Base-by-base conservation (phyloP, 2,888 invertebrate genomes). In the Chydorus sphaericus region DNA sequence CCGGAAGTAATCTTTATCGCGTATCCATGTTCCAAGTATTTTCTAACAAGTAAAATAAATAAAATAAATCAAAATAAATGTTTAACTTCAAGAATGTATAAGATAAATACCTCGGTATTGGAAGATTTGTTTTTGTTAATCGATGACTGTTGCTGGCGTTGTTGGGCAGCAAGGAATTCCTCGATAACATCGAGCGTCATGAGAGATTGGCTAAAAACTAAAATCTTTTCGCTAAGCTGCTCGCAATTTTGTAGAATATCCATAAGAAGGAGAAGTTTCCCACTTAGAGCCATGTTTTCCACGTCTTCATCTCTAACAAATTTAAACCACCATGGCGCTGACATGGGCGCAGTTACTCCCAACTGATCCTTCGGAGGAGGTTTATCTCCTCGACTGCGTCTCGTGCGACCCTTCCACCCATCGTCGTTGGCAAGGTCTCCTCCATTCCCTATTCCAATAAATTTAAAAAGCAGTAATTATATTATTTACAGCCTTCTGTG, bases 121-220 rank as follows among this genome's bases (percentile, higher is more conserved):
- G n/a, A n/a, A n/a, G n/a, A n/a, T n/a, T n/a, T n/a, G n/a, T n/a
- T n/a, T n/a, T n/a, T n/a, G n/a, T n/a, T n/a, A n/a, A n/a, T n/a
- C n/a, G n/a, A n/a, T n/a, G 59, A 56, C n/a, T n/a, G n/a, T n/a
- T n/a, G n/a, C n/a, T n/a, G 18, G 14, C 59, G 82, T 60, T 83
- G 81, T 66, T 91, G 83, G 54, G 86, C 79, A 69, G 77, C 76
- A 48, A 98, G 74, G 72, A 96, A 93, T 64, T 87, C 81, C 69
- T 97, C 94, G 62, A 99, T 94, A 59, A 96, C 77, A 68, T 92
- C 85, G 63, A 98, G 71, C 0, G 94, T 90, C 66, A 89, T 84
- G 56, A 98, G 71, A 0, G 93, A 94, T 68, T 98, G 97, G 10
- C 94, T 94, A 72, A 99, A 99, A 26, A 98, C 82, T 66, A 97